Percentiles rank a stretch among this genome's conserved stretches.
Evolutionary conservation across 2,888 invertebrate species (phyloP).

Genomic region (Conus canariensis): DNA sequence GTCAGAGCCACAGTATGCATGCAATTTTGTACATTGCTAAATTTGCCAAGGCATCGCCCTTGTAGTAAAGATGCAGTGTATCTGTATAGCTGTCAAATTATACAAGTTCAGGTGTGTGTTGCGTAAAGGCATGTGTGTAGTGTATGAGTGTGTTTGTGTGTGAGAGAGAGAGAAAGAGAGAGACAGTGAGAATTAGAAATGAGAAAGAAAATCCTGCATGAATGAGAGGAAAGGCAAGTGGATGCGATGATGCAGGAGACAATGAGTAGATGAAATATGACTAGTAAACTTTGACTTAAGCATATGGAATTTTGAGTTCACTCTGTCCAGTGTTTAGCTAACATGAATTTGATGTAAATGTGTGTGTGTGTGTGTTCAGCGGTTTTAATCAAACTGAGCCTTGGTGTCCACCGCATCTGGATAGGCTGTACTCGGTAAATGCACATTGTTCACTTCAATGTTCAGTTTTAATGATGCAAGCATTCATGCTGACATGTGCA

Average conservation of each 20-base stretch:
- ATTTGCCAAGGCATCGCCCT: too few relatives aligned
- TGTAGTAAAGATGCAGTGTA: too few relatives aligned
- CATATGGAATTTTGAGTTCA: not conserved
- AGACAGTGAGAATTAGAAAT: not conserved
- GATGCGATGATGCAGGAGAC: not conserved
- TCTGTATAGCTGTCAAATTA: too few relatives aligned
- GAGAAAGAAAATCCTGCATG: not conserved
- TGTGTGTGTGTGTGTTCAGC: not conserved
- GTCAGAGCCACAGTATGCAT: too few relatives aligned
- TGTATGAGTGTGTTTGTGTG: slow-evolving; percentile 14
- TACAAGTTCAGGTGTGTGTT: not conserved
- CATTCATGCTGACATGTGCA: not conserved
- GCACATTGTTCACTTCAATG: not conserved
- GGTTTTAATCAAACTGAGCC: not conserved
- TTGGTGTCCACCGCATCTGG: too few relatives aligned
- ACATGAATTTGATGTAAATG: too few relatives aligned
- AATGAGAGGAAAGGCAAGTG: not conserved
- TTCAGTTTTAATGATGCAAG: not conserved
- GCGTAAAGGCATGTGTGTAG: not conserved
- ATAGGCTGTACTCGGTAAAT: not conserved
- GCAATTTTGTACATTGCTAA: too few relatives aligned
- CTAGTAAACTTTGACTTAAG: too few relatives aligned
- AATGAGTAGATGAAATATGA: too few relatives aligned
- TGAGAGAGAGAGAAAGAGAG: not conserved
- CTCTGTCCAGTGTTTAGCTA: not conserved